A percentile compares a stretch with the other conserved stretches of the same genome.
Evolutionary conservation across 2,113 vertebrate species (phyloP).

Genomic region (Poeciliopsis occidentalis): DNA sequence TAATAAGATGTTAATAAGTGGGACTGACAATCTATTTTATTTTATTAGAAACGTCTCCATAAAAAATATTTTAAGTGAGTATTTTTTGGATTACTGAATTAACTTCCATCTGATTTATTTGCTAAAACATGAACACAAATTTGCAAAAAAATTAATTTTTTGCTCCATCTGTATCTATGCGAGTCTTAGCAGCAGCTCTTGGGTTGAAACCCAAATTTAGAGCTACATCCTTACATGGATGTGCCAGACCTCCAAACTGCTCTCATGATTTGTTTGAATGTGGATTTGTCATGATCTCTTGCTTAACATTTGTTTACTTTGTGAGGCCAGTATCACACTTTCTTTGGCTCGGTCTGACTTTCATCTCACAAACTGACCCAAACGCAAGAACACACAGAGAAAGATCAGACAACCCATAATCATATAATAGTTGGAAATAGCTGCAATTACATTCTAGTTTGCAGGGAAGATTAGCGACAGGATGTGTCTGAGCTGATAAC

Average conservation of each 20-base stretch:
- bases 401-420: conserved; percentile 53
- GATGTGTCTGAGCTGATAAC: conserved; percentile 63
- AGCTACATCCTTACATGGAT: background rate
- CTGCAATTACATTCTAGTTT: conserved; percentile 57
- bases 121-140: no score
- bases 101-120: no score
- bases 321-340: background rate
- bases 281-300: conserved; percentile 14
- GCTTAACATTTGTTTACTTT: conserved; percentile 44
- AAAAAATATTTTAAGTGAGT: no score
- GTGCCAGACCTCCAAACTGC: background rate
- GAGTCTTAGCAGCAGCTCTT: background rate
- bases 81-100: no score
- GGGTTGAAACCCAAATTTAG: background rate
- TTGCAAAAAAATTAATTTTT: fast-evolving
- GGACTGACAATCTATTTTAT: no score
- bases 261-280: background rate
- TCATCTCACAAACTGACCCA: conserved; percentile 37
- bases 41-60: no score
- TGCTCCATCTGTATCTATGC: background rate
- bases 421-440: conserved; percentile 69
- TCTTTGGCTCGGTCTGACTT: conserved; percentile 25
- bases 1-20: no score
- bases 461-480: conserved; percentile 44
- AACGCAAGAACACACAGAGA: conserved; percentile 23